Evolutionary conservation across 2,888 invertebrate genomes (phyloP), one percentile per base, ranked within the genome.

Genomic region (Rhogogaster chlorosoma): DNA sequence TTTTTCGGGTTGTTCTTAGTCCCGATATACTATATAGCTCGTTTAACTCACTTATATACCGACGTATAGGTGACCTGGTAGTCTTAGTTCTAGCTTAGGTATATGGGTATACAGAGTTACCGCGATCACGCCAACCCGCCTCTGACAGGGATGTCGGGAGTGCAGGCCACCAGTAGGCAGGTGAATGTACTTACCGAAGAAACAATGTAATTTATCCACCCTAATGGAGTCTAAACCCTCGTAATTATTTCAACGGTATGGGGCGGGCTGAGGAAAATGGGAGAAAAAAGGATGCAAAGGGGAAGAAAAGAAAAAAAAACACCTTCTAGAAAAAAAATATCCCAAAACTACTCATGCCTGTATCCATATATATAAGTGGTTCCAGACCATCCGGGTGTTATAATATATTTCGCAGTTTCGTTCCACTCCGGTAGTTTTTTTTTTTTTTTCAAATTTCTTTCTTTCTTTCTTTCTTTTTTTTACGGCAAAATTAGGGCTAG

Each of bases 161-260:
- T 70, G 18, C n/a, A 36, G 61, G 61, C 22, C 26, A n/a, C n/a
- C n/a, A n/a, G 22, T 32, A 36, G 77, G 84, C 84, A 85, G 84
- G 84, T 85, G 84, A 78, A 80, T 32, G 70, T 85, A 85, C 45
- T 85, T 85, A 85, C 78, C 78, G 42, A 29, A 32, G 82, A 85
- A 70, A 85, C 84, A 85, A 85, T 85, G 84, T 85, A 82, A 85
- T 85, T 85, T 85, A 85, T 85, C 80, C 61, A 83, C 67, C 70
- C 83, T 83, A 83, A 83, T 83, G 83, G 70, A 83, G 67, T 83
- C 67, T 83, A 83, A 83, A 83, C 67, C 83, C 45, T 83, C 83
- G 83, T 83, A 83, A 83, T 83, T 83, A 83, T 83, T 83, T 83
- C 67, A 45, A 70, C 83, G 45, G 67, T 67, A 83, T 9, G 77